Evolutionary conservation across 2,797 vertebrate genomes (phyloP), one percentile per base, ranked within the genome.

Genomic region (Phoebastria nigripes): DNA sequence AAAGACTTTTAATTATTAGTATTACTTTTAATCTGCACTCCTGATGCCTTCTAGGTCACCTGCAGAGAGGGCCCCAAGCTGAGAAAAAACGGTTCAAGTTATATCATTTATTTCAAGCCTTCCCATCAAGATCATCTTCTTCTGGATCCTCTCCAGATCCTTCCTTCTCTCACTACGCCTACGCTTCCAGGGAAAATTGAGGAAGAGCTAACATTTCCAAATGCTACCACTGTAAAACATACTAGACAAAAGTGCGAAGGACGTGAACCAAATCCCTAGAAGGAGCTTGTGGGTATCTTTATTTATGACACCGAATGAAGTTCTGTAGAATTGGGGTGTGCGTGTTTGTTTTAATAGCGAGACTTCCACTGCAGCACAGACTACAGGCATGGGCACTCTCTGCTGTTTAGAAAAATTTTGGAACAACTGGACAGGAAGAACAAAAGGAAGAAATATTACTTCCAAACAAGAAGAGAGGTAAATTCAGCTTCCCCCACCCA

Each of bases 401-500:
- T 15, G 61, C 58, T 69, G 11, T 5, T 76, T 16, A 46, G 56
- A 76, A 87, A 81, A 31, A 58, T 8, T 16, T 11, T 58, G 70
- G 42, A 90, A 73, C 37, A 78, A 92, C 78, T 6, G 39, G 71
- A 46, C 71, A 82, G 81, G 73, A 95, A 66, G 44, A 89, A 96
- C 73, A 95, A 81, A 74, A 88, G 79, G 49, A 77, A 93, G 59
- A 91, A 96, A 87, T 31, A 85, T 8, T 81, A 56, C 66, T 16
- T 56, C 42, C 49, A 83, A 63, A 92, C 12, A 71, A 80, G 67
- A 85, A 47, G 62, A 82, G 95, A 96, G 89, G 94, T 96, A 78
- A 94, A 84, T 37, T 63, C 65, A 74, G 89, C 47, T 93, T 95
- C 92, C 89, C 47, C 44, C 82, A 79, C 95, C 96, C 96, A 94